A percentile compares a stretch with the other conserved stretches of the same genome.
phyloP scores from a whole-genome alignment of 2,888 invertebrate species.

The Drosophila melanosoma region DNA sequence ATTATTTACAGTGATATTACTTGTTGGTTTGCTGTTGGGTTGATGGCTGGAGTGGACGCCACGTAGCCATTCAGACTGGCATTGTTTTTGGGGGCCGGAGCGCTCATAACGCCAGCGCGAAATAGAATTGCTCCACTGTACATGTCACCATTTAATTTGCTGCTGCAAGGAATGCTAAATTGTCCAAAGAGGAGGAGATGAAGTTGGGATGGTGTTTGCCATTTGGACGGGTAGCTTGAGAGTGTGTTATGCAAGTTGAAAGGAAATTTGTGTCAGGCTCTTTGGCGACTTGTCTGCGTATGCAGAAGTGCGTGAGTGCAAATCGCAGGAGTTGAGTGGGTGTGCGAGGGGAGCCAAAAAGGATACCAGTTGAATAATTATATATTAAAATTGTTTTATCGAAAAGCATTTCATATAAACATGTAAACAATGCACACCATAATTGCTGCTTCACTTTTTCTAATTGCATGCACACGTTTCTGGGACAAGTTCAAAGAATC shows the following conservation, averaged over 20 bases:
- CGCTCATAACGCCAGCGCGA: slow-evolving; percentile 39
- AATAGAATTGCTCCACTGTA: slow-evolving; percentile 29
- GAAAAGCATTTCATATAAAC: slow-evolving; percentile 51
- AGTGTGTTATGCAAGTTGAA: slow-evolving; percentile 72
- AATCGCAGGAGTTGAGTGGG: slow-evolving; percentile 1
- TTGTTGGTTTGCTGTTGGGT: slow-evolving; percentile 24
- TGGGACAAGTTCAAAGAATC: slow-evolving; percentile 73
- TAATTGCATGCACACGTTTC: slow-evolving; percentile 57
- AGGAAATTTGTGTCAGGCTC: slow-evolving; percentile 74
- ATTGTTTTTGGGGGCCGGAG: slow-evolving; percentile 39
- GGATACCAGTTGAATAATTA: slow-evolving; percentile 49
- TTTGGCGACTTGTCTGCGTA: slow-evolving; percentile 64
- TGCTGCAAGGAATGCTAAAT: slow-evolving; percentile 62
- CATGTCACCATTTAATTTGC: slow-evolving; percentile 75
- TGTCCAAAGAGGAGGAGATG: slow-evolving; percentile 18
- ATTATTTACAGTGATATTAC: too few relatives aligned
- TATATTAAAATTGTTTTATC: slow-evolving; percentile 65
- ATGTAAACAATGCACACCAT: slow-evolving; percentile 46
- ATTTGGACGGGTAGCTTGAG: slow-evolving; percentile 42
- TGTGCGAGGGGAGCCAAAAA: not conserved
- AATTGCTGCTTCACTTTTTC: slow-evolving; percentile 59
- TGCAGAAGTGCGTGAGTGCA: slow-evolving; percentile 66
- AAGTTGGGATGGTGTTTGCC: slow-evolving; percentile 12
- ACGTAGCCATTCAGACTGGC: slow-evolving; percentile 44
- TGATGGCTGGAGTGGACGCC: slow-evolving; percentile 41